These are phyloP conservation scores for Oxyura jamaicensis DNA, from an alignment of 2,113 vertebrate genomes.

Conservation along the genomic window DNA sequence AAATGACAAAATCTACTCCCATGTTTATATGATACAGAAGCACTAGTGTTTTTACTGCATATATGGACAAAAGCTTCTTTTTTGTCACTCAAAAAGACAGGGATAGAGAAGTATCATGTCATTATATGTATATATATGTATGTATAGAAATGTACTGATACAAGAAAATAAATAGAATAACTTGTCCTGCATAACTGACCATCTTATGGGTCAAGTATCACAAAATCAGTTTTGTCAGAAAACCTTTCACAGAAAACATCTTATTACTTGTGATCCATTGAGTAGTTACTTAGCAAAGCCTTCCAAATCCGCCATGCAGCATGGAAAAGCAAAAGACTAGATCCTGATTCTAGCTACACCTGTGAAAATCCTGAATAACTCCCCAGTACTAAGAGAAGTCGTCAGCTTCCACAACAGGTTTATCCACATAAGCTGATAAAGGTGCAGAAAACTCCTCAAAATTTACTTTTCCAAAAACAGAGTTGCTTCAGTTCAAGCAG, in stretches of 20 bases:
- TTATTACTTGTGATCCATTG: conserved; percentile 25
- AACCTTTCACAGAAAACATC: conserved; percentile 15
- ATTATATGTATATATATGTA: neutral
- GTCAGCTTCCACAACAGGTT: conserved; percentile 22
- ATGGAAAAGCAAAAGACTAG: conserved; percentile 5
- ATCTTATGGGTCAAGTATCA: neutral
- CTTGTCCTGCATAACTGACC: neutral
- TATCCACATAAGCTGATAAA: conserved; percentile 42
- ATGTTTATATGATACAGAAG: neutral
- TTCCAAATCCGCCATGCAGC: conserved; percentile 20
- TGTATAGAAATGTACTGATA: neutral
- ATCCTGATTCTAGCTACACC: conserved; percentile 11
- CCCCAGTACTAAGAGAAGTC: neutral
- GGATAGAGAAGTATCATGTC: neutral
- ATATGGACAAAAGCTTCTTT: neutral
- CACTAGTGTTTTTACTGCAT: neutral
- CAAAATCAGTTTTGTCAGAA: conserved; percentile 12
- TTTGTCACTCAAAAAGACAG: neutral
- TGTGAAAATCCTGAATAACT: conserved; percentile 44
- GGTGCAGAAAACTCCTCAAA: conserved; percentile 21
- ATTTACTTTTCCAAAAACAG: neutral
- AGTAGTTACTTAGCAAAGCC: conserved; percentile 28
- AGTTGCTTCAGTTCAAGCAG: neutral
- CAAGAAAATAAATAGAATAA: neutral
- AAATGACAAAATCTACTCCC: conserved; percentile 27